Percentiles rank a stretch among this genome's conserved stretches.
These are phyloP conservation scores for Brachylomia viminalis DNA, from an alignment of 2,888 invertebrate genomes.

Conservation along the genomic window DNA sequence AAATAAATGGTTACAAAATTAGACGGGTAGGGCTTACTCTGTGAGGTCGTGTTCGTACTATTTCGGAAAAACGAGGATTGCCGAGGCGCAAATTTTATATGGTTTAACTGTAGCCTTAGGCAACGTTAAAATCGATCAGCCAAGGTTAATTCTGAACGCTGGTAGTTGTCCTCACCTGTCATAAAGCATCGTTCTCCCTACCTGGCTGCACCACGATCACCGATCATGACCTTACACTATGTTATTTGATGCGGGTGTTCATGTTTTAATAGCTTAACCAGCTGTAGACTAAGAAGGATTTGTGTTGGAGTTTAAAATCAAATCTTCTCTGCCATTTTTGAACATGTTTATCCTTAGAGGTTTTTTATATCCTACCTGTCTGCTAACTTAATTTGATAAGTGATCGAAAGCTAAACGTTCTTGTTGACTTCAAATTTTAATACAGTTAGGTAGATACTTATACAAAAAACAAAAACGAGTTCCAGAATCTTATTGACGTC, in stretches of 20 bases:
- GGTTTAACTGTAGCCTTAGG: background rate
- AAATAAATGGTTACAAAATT: background rate
- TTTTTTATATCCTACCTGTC: background rate
- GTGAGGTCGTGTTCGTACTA: background rate
- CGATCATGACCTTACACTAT: background rate
- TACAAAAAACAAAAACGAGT: background rate
- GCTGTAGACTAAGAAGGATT: background rate
- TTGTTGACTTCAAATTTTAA: background rate
- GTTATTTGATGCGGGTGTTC: background rate
- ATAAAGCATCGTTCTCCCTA: background rate
- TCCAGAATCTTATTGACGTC: slow-evolving; percentile 24
- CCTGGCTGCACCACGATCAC: background rate
- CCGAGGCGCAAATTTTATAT: background rate
- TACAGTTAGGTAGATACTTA: background rate
- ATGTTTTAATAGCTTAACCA: background rate
- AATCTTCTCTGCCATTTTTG: background rate
- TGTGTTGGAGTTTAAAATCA: background rate
- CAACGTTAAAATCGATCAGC: background rate
- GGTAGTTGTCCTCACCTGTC: background rate
- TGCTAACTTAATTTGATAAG: background rate
- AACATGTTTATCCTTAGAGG: background rate
- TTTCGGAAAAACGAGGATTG: background rate
- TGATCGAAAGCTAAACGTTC: background rate
- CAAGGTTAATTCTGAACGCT: too few species aligned
- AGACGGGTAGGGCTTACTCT: background rate